Percentiles rank a stretch among this genome's conserved stretches.
phyloP scores from a whole-genome alignment of 2,113 vertebrate species.

The Trachemys scripta region DNA sequence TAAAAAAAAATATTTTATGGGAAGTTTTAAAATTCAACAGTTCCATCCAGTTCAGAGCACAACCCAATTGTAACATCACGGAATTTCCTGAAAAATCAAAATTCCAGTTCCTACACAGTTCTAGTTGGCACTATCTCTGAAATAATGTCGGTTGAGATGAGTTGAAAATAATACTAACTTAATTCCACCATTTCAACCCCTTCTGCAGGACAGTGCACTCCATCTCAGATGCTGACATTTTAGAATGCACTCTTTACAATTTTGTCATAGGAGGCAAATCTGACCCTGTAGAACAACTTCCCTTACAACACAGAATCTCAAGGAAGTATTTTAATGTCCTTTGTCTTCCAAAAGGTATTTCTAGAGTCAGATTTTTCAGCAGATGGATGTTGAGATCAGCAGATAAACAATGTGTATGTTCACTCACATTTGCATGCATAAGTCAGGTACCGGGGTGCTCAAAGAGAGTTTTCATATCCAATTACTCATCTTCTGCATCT shows the following conservation, averaged over 20 bases:
- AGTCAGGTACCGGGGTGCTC: neutral
- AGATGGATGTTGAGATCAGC: neutral
- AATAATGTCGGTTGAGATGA: neutral
- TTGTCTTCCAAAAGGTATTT: neutral
- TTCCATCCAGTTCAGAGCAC: neutral
- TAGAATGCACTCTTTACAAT: rapidly evolving
- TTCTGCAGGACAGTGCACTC: neutral
- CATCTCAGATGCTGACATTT: neutral
- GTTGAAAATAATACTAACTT: neutral
- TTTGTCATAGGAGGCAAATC: neutral
- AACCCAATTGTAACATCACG: neutral
- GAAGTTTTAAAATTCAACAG: neutral
- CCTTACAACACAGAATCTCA: neutral
- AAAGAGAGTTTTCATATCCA: neutral
- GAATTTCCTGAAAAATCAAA: neutral
- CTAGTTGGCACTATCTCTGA: neutral
- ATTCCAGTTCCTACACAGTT: neutral
- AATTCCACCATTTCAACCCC: neutral
- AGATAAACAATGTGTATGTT: neutral
- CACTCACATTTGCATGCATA: neutral
- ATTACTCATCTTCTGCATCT: neutral
- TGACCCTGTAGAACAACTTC: rapidly evolving
- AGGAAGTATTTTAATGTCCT: neutral
- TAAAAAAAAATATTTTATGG: neutral
- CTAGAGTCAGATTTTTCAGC: neutral